These are phyloP conservation scores for Xestia ashworthii DNA, from an alignment of 2,888 invertebrate species.

Conservation along the genomic window DNA sequence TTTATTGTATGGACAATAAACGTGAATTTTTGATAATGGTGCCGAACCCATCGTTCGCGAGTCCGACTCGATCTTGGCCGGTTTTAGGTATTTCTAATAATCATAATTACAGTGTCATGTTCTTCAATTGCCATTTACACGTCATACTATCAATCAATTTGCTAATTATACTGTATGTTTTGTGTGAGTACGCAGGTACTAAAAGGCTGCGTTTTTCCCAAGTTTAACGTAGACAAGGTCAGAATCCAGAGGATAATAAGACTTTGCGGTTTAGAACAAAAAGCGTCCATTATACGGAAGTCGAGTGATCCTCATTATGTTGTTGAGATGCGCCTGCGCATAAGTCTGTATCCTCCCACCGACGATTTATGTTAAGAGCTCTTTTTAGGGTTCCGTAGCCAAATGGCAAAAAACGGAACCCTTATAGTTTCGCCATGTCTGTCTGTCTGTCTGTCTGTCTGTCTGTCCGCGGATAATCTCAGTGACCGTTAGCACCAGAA, in stretches of 20 bases:
- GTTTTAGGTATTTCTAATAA: not conserved
- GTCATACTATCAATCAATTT: conserved; percentile 22
- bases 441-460: too few species aligned
- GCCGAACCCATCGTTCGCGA: too few species aligned
- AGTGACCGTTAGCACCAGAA: too few species aligned
- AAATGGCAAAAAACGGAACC: too few species aligned
- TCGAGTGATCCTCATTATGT: conserved; percentile 69
- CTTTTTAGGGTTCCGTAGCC: too few species aligned
- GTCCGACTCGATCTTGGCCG: too few species aligned
- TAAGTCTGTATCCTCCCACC: conserved; percentile 51
- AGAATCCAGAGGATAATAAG: conserved; percentile 51
- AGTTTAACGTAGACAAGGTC: conserved; percentile 42
- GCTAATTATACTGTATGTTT: not conserved
- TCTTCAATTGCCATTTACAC: conserved; percentile 31
- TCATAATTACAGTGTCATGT: conserved; percentile 13
- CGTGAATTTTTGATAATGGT: too few species aligned
- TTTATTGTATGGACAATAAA: too few species aligned
- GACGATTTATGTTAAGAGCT: conserved; percentile 21
- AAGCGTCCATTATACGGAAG: conserved; percentile 72
- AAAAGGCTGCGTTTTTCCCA: conserved; percentile 34
- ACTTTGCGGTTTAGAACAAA: conserved; percentile 54
- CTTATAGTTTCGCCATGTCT: too few species aligned
- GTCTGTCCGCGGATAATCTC: too few species aligned
- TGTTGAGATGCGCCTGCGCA: conserved; percentile 66
- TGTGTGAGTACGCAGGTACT: too few species aligned